Percentiles rank a stretch among this genome's conserved stretches.
Conservation (phyloP, 1,140 invertebrate genomes). For the Calliopsis andreniformis region DNA sequence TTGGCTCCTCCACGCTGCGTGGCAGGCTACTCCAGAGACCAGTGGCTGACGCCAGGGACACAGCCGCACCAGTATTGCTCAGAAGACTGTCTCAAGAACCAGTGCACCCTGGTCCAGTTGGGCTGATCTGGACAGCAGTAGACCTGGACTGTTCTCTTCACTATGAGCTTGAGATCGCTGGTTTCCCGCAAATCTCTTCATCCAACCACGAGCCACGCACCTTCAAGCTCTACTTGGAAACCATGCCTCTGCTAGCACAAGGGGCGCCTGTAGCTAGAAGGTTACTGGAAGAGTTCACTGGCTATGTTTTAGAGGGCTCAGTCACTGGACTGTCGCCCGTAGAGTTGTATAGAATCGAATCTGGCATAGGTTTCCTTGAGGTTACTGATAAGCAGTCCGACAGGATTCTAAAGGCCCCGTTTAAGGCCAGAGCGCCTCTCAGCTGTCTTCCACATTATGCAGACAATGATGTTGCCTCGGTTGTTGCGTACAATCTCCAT, state of each 20-base stretch:
- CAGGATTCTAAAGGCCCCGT: conserved; percentile 80
- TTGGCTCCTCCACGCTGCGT: conserved; percentile 82
- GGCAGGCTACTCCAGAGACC: conserved; percentile 86
- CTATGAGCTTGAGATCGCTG: conserved; percentile 86
- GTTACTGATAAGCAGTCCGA: conserved; percentile 81
- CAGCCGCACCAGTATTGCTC: conserved; percentile 85
- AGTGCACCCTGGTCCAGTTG: conserved; percentile 83
- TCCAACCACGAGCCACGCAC: conserved; percentile 69
- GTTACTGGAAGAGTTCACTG: conserved; percentile 84
- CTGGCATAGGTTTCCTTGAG: conserved; percentile 83
- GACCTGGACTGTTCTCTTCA: conserved; percentile 91
- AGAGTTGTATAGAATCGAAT: conserved; percentile 83
- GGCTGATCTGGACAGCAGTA: conserved; percentile 90
- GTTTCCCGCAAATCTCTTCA: conserved; percentile 56
- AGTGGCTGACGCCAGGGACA: conserved; percentile 88
- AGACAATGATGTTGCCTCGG: conserved; percentile 84
- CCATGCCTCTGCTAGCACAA: conserved; percentile 84
- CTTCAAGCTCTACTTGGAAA: conserved; percentile 84
- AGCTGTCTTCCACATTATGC: conserved; percentile 86
- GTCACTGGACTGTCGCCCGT: conserved; percentile 83
- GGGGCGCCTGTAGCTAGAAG: conserved; percentile 85
- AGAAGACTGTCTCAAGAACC: conserved; percentile 80
- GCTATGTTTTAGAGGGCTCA: conserved; percentile 84
- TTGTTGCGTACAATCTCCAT: conserved; percentile 79
- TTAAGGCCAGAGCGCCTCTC: conserved; percentile 85